Evolutionary conservation across 2,888 invertebrate genomes (phyloP), one percentile per base, ranked within the genome.

Genomic region (Eupeodes luniger): DNA sequence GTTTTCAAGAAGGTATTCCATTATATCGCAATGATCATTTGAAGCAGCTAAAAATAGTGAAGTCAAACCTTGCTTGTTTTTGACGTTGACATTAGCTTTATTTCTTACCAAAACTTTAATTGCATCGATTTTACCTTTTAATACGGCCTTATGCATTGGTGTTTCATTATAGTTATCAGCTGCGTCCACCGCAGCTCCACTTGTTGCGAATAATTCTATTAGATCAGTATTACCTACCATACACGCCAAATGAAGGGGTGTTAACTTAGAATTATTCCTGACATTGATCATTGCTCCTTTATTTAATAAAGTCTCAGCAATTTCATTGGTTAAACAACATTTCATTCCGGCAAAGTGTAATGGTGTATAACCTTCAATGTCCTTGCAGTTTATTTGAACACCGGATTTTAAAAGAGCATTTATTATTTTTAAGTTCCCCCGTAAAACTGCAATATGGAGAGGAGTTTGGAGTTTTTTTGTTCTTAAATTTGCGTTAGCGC

Each of bases 71-170:
- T 59, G 6, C 5, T n/a, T 9, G 51, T n/a, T 9, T 47, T n/a
- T n/a, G n/a, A 9, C 6, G 27, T 74, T 85, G 0, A 85, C 55
- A 7, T 67, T n/a, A 1, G 81, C 64, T 61, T 78, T 62, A 5
- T 67, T 62, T 27, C n/a, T 12, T 4, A 89, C 27, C 19, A 89
- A 47, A 9, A 47, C 49, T 19, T 81, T 67, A 34, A 81, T 74
- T 7, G 83, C 59, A n/a, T 89, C 69, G 11, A 67, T 16, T 53
- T 80, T 51, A 16, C 84, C 89, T 72, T 70, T 47, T 1, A 16
- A 40, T 61, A 83, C 75, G 47, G 90, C 91, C n/a, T n/a, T 61
- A 90, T 90, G 89, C 55, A 91, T 74, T 59, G 91, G 90, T 40
- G 89, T 89, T n/a, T 59, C 19, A 49, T 87, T 89, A 4, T 62